phyloP scores from a whole-genome alignment of 2,888 invertebrate genomes.

The Acanthacorydalis orientalis region DNA sequence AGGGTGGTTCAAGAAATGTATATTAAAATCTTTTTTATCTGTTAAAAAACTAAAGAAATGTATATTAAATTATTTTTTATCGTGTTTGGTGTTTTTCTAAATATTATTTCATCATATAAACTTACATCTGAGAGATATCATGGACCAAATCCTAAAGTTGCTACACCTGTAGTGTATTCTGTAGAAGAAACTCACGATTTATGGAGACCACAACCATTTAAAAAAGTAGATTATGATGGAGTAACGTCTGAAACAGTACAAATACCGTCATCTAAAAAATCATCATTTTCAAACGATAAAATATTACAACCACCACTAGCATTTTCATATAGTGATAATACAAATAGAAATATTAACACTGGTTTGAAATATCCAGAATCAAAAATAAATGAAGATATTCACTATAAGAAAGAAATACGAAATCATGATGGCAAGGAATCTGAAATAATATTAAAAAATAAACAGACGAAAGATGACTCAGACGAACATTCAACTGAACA shows the following conservation, averaged over 20 bases:
- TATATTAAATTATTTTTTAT: no score
- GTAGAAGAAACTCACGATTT: not conserved
- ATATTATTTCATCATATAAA: no score
- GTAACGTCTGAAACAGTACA: not conserved
- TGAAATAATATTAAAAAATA: no score
- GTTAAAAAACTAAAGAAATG: no score
- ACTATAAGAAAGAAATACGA: not conserved
- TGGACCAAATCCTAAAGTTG: not conserved
- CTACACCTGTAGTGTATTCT: constrained; percentile 2
- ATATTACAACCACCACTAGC: constrained; percentile 17
- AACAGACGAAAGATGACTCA: not conserved
- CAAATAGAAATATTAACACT: not conserved
- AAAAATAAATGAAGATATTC: not conserved
- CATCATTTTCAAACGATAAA: constrained; percentile 10
- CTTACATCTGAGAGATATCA: no score
- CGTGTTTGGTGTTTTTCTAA: no score
- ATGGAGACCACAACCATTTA: constrained; percentile 2
- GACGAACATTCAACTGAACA: not conserved
- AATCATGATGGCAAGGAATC: no score
- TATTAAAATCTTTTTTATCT: no score
- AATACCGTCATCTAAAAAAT: not conserved
- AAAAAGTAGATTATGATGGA: not conserved
- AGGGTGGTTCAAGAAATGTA: no score
- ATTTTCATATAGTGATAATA: constrained; percentile 16
- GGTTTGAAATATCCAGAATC: no score